Base-by-base conservation (phyloP, 2,113 vertebrate species). In the Chaetops frenatus region DNA sequence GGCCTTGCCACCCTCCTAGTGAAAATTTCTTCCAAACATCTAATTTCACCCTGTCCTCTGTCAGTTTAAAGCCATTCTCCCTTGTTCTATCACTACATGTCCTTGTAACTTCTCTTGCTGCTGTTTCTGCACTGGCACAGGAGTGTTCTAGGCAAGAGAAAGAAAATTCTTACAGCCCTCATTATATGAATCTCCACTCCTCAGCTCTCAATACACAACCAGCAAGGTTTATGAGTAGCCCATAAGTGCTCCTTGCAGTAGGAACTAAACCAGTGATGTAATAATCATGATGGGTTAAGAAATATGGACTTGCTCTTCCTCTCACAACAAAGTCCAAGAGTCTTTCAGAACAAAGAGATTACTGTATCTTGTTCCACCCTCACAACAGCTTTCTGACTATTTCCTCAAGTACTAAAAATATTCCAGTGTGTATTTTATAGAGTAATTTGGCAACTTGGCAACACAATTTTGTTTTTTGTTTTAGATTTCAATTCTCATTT, bases 211-310 rank as follows among this genome's bases (percentile, higher is more conserved):
- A 5, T 12, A 47, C 24, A 51, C 15, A 62, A 73, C 24, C 25
- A n/a, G 8, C 5, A 85, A 85, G 9, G 21, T 90, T 61, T 69
- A 50, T 6, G 64, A 82, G 35, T 20, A 92, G 40, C 7, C 40
- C 7, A 0, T 10, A 44, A 54, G 10, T 1, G 7, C 7, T 64
- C 44, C n/a, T 33, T 1, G 7, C 20, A 80, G 47, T 15, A 65
- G 24, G 29, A 90, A 57, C 27, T 76, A 85, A 81, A 86, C 9
- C 21, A 90, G 28, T n/a, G 28, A 60, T 38, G 18, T 24, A 23
- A 4, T 47, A 72, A 91, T 16, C 18, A 33, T 38, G 60, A 61
- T 23, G 24, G 40, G 42, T 23, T 60, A 72, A 85, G 70, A 81
- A 94, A 82, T 61, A 42, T 10, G 19, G n/a, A 48, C 36, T 53